A percentile compares a stretch with the other conserved stretches of the same genome.
Evolutionary conservation across 2,797 vertebrate species (phyloP).

Genomic region (Australoheros facetus): DNA sequence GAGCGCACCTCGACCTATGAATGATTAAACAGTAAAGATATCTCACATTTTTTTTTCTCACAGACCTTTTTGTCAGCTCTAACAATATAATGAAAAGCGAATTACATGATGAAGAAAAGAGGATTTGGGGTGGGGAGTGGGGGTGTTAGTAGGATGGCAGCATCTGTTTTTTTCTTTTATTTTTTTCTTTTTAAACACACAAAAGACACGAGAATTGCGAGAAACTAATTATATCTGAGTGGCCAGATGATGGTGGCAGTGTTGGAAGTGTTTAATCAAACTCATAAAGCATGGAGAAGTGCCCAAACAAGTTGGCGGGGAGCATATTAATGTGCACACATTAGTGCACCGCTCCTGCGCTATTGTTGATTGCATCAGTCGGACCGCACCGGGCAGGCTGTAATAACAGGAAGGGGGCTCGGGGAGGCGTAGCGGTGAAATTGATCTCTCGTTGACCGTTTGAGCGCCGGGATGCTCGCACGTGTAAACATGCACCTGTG

Average conservation of each 20-base stretch:
- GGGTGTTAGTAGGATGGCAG: not conserved
- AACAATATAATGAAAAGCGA: conserved; percentile 67
- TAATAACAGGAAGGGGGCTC: conserved; percentile 20
- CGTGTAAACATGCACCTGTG: conserved; percentile 6
- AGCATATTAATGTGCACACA: conserved; percentile 65
- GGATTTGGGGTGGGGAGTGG: conserved; percentile 13
- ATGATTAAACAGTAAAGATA: conserved; percentile 74
- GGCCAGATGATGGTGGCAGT: conserved; percentile 67
- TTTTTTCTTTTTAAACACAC: conserved; percentile 4
- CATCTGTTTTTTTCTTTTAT: not conserved
- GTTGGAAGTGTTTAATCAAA: conserved; percentile 80
- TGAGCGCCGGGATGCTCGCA: conserved; percentile 1
- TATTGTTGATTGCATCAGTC: conserved; percentile 64
- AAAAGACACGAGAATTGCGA: conserved; percentile 59
- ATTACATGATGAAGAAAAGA: conserved; percentile 50
- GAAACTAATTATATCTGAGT: conserved; percentile 76
- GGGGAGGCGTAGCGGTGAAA: conserved; percentile 29
- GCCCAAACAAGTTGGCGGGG: conserved; percentile 62
- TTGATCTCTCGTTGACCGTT: conserved; percentile 16
- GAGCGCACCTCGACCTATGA: conserved; percentile 36
- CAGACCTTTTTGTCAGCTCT: conserved; percentile 66
- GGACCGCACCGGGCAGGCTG: conserved; percentile 34
- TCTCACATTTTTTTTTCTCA: conserved; percentile 7
- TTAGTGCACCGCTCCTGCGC: conserved; percentile 23
- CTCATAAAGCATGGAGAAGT: conserved; percentile 66